Evolutionary conservation across 2,888 invertebrate genomes (phyloP).

Genomic region (Synergus itoensis): DNA sequence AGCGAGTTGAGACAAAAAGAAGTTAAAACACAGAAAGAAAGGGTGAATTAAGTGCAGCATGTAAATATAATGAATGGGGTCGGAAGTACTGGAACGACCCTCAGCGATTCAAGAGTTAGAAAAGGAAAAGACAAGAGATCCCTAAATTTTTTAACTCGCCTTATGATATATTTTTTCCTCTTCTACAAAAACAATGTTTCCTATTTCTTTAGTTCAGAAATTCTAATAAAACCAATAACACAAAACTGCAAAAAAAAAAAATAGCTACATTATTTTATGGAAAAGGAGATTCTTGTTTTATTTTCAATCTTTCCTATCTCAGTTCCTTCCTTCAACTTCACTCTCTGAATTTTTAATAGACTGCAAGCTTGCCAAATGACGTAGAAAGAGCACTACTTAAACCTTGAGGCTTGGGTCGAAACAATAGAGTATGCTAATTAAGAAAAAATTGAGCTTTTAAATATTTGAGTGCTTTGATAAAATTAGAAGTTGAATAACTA

Average conservation of each 20-base stretch:
- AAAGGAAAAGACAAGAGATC: neutral
- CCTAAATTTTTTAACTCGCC: conserved; percentile 20
- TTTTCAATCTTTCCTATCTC: neutral
- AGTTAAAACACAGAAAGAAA: conserved; percentile 25
- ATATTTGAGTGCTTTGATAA: neutral
- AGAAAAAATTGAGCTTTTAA: conserved; percentile 21
- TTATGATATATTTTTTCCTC: neutral
- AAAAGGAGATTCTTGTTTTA: neutral
- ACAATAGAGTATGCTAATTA: conserved; percentile 20
- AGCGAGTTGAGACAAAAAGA: conserved; percentile 33
- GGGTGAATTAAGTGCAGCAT: conserved; percentile 41
- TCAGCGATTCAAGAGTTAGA: conserved; percentile 16
- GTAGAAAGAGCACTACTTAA: neutral
- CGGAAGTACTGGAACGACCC: conserved; percentile 34
- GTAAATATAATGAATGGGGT: conserved; percentile 41
- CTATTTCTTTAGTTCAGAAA: neutral
- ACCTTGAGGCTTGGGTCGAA: conserved; percentile 3
- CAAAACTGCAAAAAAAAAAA: conserved; percentile 5
- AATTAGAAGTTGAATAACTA: no score
- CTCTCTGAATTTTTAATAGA: conserved; percentile 24
- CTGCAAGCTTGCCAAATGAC: neutral
- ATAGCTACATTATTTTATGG: neutral
- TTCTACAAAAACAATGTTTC: neutral
- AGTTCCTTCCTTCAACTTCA: neutral
- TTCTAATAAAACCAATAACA: neutral